These are phyloP conservation scores for Molothrus aeneus DNA, from an alignment of 2,797 vertebrate genomes.

Conservation along the genomic window DNA sequence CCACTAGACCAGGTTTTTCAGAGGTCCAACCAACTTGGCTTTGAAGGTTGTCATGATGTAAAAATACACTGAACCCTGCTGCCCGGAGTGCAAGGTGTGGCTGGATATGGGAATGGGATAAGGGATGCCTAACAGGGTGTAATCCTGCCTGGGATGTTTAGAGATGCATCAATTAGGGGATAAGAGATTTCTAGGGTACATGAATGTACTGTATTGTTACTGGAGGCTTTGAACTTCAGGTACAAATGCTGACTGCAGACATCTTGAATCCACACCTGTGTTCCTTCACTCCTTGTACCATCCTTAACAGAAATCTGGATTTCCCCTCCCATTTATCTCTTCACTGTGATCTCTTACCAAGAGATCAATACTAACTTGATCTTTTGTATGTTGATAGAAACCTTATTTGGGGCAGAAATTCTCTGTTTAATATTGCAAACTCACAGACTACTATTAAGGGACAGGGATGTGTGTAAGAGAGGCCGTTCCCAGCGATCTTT, in stretches of 20 bases:
- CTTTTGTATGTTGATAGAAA: background rate
- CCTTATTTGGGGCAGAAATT: background rate
- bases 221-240: background rate
- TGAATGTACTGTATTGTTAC: background rate
- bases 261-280: background rate
- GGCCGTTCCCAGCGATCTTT: background rate
- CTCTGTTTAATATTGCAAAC: background rate
- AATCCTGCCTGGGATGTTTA: background rate
- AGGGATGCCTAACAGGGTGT: accelerated
- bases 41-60: background rate
- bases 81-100: background rate
- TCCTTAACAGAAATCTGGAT: background rate
- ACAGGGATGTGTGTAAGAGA: background rate
- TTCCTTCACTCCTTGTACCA: background rate
- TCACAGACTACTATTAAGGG: background rate
- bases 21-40: accelerated
- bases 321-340: background rate
- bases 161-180: background rate
- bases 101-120: background rate
- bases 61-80: accelerated
- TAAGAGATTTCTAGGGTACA: background rate
- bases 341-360: background rate
- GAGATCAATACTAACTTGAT: background rate
- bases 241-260: background rate
- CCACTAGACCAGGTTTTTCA: background rate